Base-by-base conservation (phyloP, 2,888 invertebrate genomes). In the Nomada fucata region DNA sequence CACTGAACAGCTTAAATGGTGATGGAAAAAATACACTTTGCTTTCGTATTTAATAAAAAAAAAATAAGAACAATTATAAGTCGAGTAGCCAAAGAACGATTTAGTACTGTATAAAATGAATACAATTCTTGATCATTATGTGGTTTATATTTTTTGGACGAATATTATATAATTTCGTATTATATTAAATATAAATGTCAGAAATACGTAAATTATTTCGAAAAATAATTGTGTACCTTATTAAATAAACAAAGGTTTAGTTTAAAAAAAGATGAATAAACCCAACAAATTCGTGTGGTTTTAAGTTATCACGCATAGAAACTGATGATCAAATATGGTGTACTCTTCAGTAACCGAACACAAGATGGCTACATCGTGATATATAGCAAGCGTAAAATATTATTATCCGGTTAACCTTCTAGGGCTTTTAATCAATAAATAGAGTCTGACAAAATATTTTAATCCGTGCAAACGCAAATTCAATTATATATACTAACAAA, bases 321-420 rank as follows among this genome's bases (percentile, higher is more conserved):
- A 73, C 52, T 64, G 50, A 55, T 60, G 72, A 75, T 60, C 76
- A 79, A 83, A 86, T 82, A 85, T 84, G 87, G 81, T 72, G 76
- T 71, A 50, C 15, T 75, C 74, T 65, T 77, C 74, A 29, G 70
- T 42, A 67, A 36, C 67, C 60, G 75, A 42, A 79, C 82, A 87
- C 87, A 87, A 87, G 84, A 87, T 87, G 87, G 87, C 87, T 53
- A 84, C 85, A 72, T 13, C 11, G 18, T 20, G 29, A 29, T 42
- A n/a, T 23, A 11, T 10, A 18, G 9, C n/a, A 11, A 61, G 63
- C n/a, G 23, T 13, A 44, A 47, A n/a, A 42, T 63, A 68, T 44
- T 63, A 55, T 20, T 20, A 7, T 50, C 9, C 1, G 9, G 15
- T 36, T 18, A 50, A 23, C 42, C 10, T 9, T 10, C 20, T 23